Conservation (phyloP, 2,797 vertebrate species). For the Enteromius trimaculatus region DNA sequence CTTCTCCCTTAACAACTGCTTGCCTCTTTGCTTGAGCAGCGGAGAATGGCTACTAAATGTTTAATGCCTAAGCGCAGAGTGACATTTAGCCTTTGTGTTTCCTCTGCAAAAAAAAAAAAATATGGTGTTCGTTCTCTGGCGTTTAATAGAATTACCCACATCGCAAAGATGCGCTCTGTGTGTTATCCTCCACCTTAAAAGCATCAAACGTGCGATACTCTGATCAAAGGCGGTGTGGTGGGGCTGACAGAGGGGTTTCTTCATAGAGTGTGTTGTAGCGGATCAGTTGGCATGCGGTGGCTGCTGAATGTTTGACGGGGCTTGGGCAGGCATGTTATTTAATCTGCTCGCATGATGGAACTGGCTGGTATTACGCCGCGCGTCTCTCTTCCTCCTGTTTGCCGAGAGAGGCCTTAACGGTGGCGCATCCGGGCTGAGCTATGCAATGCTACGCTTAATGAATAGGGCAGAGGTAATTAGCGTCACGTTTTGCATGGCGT, state of each 20-base stretch:
- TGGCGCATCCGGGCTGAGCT: neutral
- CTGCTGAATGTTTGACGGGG: slow-evolving; percentile 83
- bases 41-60: slow-evolving; percentile 56
- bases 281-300: slow-evolving; percentile 78
- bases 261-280: slow-evolving; percentile 69
- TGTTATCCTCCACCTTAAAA: slow-evolving; percentile 69
- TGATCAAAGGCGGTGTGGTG: slow-evolving; percentile 74
- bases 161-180: slow-evolving; percentile 31
- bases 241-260: slow-evolving; percentile 64
- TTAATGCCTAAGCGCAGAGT: slow-evolving; percentile 54
- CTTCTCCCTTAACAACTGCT: slow-evolving; percentile 51
- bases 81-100: slow-evolving; percentile 53
- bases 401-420: slow-evolving; percentile 21
- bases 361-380: slow-evolving; percentile 75
- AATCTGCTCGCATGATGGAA: slow-evolving; percentile 83
- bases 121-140: neutral
- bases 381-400: slow-evolving; percentile 1
- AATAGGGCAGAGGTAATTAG: slow-evolving; percentile 82
- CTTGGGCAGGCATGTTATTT: slow-evolving; percentile 80
- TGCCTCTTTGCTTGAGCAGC: slow-evolving; percentile 53
- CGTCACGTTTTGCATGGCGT: slow-evolving; percentile 57
- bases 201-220: slow-evolving; percentile 69
- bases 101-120: neutral
- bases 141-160: slow-evolving; percentile 10
- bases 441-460: slow-evolving; percentile 75